Base-by-base conservation (phyloP, 2,888 invertebrate species). In the Lingula anatina region DNA sequence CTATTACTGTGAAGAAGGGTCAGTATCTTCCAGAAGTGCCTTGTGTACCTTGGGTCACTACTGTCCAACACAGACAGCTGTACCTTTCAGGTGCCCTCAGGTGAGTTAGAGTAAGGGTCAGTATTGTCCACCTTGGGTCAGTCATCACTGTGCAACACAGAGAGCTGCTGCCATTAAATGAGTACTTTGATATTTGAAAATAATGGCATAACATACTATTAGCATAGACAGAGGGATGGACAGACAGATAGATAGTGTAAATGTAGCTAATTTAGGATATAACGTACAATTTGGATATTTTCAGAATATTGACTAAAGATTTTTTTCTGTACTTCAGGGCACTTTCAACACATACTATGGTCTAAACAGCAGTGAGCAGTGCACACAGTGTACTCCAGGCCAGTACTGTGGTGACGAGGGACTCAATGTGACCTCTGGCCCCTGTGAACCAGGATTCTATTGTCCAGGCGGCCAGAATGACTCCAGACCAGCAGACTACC, bases 271-370 rank as follows among this genome's bases (percentile, higher is more conserved):
- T n/a, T n/a, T n/a, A n/a, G n/a, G n/a, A n/a, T 15, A 31, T 31
- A 15, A 12, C 35, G 9, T 31, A 9, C 35, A 12, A 12, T 15
- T 31, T 15, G 15, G 35, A 31, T 12, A n/a, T 31, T 15, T 31
- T 9, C 15, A n/a, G 35, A 12, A n/a, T 31, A 31, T 31, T 31
- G 9, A 31, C 35, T 18, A 15, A 18, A 9, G n/a, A n/a, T n/a
- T 20, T 42, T 25, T 36, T 26, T 38, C 23, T 57, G 24, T 2
- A 45, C 52, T 56, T 3, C 57, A 73, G 71, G 72, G 72, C 7
- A 72, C 73, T 2, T 74, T 70, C 55, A 73, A 65, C 49, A 65
- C 70, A 1, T 65, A 68, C 55, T 46, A 54, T 3, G 71, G 71
- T 26, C 55, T 73, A n/a, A 63, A 59, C 46, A 54, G 50, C 36